These are phyloP conservation scores for Nannospalax galili DNA, from an alignment of 2,113 vertebrate genomes.

Conservation along the genomic window DNA sequence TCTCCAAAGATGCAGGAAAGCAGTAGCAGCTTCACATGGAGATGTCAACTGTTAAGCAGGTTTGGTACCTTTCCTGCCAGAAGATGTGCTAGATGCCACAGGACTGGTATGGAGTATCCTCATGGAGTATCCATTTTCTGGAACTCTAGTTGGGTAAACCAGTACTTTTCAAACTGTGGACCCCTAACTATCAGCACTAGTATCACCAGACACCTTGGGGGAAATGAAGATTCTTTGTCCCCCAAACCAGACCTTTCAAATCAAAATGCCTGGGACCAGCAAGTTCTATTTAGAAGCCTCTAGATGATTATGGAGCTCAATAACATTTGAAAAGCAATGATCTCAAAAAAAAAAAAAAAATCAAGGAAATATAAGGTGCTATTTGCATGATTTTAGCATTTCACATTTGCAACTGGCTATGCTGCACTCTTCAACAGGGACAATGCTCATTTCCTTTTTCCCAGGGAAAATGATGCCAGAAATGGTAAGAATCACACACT, in stretches of 20 bases:
- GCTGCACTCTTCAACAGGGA: neutral
- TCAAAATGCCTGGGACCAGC: no score
- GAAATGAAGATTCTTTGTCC: neutral
- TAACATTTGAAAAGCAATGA: neutral
- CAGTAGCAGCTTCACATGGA: neutral
- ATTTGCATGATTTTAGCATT: neutral
- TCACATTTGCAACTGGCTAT: neutral
- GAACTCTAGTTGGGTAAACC: neutral
- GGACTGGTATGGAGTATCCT: accelerated
- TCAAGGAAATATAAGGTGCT: no score
- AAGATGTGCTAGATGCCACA: neutral
- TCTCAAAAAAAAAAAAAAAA: no score
- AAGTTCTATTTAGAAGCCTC: neutral
- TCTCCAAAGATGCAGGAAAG: neutral
- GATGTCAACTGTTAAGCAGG: neutral
- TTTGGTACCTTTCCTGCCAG: neutral
- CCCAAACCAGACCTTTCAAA: neutral
- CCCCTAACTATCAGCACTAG: neutral
- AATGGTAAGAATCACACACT: neutral
- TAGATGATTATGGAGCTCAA: neutral
- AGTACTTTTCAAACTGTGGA: neutral
- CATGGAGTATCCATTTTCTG: neutral
- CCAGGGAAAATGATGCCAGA: neutral
- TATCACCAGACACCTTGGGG: neutral
- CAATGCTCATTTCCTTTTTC: neutral